These are phyloP conservation scores for Microtus montanus DNA, from an alignment of 2,113 vertebrate species.

Conservation along the genomic window DNA sequence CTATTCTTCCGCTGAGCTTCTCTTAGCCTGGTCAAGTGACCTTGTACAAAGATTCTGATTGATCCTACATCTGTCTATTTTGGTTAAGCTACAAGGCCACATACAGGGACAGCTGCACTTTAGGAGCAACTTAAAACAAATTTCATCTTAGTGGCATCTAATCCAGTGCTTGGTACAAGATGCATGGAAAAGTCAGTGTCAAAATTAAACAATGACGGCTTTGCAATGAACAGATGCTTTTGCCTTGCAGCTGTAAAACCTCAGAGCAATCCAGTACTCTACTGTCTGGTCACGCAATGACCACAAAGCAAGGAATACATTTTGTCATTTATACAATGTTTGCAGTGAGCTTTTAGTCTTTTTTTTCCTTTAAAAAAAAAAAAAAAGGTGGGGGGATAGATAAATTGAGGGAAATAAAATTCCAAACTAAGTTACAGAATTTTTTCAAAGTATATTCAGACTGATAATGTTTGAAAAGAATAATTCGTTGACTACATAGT, in stretches of 20 bases:
- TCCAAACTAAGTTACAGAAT: slow-evolving; percentile 76
- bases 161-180: slow-evolving; percentile 89
- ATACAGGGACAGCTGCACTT: slow-evolving; percentile 88
- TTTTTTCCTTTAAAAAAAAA: slow-evolving; percentile 73
- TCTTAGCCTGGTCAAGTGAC: slow-evolving; percentile 78
- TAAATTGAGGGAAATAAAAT: slow-evolving; percentile 77
- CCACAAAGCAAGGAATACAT: slow-evolving; percentile 91
- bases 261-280: slow-evolving; percentile 93
- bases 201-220: slow-evolving; percentile 90
- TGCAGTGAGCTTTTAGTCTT: slow-evolving; percentile 90
- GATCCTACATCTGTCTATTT: slow-evolving; percentile 84
- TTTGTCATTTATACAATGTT: slow-evolving; percentile 96
- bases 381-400: background rate
- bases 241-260: slow-evolving; percentile 97
- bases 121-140: slow-evolving; percentile 88
- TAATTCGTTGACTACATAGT: slow-evolving; percentile 65
- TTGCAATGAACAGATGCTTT: slow-evolving; percentile 97
- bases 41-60: slow-evolving; percentile 83
- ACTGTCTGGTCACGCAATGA: slow-evolving; percentile 98
- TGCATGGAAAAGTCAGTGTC: slow-evolving; percentile 91
- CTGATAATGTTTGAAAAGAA: slow-evolving; percentile 69
- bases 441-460: slow-evolving; percentile 66
- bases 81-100: slow-evolving; percentile 84
- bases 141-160: slow-evolving; percentile 89
- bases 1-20: slow-evolving; percentile 81